Conservation (phyloP, 2,797 vertebrate genomes). For the Eurystomus glaucurus region DNA sequence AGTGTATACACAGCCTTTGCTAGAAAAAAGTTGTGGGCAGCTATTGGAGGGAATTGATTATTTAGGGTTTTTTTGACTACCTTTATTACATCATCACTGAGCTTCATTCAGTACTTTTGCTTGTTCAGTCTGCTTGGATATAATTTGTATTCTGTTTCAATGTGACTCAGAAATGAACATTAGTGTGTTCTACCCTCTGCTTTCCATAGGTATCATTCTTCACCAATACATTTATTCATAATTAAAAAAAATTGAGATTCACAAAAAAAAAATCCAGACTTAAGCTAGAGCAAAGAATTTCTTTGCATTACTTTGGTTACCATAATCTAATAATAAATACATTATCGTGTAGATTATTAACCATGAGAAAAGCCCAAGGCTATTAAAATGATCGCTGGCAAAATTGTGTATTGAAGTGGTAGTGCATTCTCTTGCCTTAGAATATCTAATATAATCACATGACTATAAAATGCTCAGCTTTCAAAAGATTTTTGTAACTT, state of each 20-base stretch:
- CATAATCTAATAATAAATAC: slow-evolving; percentile 65
- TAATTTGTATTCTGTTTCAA: background rate
- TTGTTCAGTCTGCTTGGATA: background rate
- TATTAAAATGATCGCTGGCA: slow-evolving; percentile 58
- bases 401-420: slow-evolving; percentile 52
- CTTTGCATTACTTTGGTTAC: slow-evolving; percentile 47
- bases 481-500: slow-evolving; percentile 66
- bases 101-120: background rate
- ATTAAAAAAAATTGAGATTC: slow-evolving; percentile 58
- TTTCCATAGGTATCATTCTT: background rate
- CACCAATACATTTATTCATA: slow-evolving; percentile 42
- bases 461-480: slow-evolving; percentile 56
- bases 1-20: background rate
- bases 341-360: slow-evolving; percentile 61
- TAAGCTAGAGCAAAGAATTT: slow-evolving; percentile 67
- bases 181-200: background rate
- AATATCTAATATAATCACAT: slow-evolving; percentile 48
- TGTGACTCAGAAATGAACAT: background rate
- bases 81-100: background rate
- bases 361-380: slow-evolving; percentile 52
- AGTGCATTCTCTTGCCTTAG: slow-evolving; percentile 28
- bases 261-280: background rate
- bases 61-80: fast-evolving
- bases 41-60: background rate
- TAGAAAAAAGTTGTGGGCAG: background rate